Percentiles rank a stretch among this genome's conserved stretches.
Evolutionary conservation across 2,797 vertebrate genomes (phyloP).

Genomic region (Falco biarmicus): DNA sequence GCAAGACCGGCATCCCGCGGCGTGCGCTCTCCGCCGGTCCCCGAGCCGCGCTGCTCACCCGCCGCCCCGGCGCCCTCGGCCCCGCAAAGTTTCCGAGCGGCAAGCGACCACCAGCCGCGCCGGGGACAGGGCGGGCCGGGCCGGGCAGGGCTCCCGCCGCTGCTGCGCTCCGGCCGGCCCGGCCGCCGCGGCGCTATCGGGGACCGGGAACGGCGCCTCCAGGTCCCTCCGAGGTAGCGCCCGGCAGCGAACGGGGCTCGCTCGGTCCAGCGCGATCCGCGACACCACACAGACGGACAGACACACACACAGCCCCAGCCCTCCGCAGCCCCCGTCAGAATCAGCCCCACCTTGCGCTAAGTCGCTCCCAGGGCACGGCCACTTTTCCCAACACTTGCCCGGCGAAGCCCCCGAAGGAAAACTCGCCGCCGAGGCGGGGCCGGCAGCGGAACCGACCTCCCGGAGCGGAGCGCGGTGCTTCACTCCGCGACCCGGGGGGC

Average conservation of each 20-base stretch:
- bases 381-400: background rate
- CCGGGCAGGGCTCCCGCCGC: background rate
- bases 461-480: background rate
- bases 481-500: background rate
- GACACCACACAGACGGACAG: no score
- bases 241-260: no score
- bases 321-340: accelerated
- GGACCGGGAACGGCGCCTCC: no score
- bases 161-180: no score
- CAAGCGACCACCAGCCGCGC: background rate
- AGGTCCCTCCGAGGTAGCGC: background rate
- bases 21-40: background rate
- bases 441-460: background rate
- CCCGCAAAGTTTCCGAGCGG: background rate
- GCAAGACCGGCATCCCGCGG: background rate
- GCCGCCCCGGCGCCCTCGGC: background rate
- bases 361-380: background rate
- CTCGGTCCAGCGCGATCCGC: no score
- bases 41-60: background rate
- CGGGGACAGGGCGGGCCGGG: background rate
- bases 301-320: no score
- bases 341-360: background rate
- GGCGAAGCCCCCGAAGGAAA: background rate
- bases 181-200: background rate
- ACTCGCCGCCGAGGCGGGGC: background rate